A percentile compares a stretch with the other conserved stretches of the same genome.
Evolutionary conservation across 2,797 vertebrate genomes (phyloP).

Genomic region (Rallus crepitans): DNA sequence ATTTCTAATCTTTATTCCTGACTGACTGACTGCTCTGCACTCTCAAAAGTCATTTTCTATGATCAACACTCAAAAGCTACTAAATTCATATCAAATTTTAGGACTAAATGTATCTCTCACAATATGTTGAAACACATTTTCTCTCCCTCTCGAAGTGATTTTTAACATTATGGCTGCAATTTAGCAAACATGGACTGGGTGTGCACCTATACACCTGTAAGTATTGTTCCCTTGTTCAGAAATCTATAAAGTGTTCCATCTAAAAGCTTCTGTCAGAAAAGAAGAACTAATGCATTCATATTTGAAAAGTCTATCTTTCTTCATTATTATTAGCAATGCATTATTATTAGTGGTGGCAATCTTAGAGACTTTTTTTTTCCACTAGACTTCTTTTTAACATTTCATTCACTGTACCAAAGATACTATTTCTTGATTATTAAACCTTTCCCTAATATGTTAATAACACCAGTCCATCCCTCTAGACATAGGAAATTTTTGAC

Average conservation of each 20-base stretch:
- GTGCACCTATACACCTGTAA: background rate
- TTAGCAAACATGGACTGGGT: background rate
- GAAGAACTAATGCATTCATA: background rate
- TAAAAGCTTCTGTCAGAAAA: slow-evolving; percentile 20
- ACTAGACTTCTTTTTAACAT: background rate
- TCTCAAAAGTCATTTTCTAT: background rate
- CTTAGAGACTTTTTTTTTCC: background rate
- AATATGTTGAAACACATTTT: background rate
- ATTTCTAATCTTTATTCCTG: slow-evolving; percentile 13
- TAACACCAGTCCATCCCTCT: background rate
- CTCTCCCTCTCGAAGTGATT: background rate
- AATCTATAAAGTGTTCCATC: background rate
- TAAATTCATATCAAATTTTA: background rate
- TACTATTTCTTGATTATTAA: background rate
- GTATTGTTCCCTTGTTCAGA: background rate
- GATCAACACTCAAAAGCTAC: background rate
- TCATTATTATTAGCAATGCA: background rate
- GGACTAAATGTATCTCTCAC: background rate
- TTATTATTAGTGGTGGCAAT: background rate
- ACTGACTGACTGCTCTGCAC: background rate
- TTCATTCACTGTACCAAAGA: background rate
- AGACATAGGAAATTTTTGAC: background rate
- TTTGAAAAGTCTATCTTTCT: background rate
- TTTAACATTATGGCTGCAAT: background rate
- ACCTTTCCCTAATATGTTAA: background rate